Evolutionary conservation across 2,888 invertebrate genomes (phyloP).

Genomic region (Acrocyrtus sp.): DNA sequence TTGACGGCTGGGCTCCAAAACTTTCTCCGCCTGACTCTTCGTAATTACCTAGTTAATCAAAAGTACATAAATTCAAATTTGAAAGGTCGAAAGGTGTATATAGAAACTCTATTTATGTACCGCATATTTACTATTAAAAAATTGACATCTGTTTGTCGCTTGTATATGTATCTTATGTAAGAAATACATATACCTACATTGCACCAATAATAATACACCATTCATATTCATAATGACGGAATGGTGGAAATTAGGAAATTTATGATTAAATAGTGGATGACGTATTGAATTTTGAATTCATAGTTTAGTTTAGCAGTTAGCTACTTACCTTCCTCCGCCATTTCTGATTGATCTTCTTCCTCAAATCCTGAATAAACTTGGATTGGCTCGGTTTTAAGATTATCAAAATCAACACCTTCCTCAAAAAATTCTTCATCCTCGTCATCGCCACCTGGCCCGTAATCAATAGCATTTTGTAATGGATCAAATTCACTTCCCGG

Average conservation of each 20-base stretch:
- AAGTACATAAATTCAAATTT: no score
- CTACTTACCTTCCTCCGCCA: constrained; percentile 29
- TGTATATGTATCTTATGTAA: no score
- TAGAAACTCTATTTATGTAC: no score
- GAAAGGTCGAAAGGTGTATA: no score
- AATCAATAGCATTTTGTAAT: constrained; percentile 20
- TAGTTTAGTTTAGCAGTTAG: no score
- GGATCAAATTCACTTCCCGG: not conserved
- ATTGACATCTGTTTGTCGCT: not conserved
- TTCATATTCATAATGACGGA: no score
- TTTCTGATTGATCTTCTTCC: constrained; percentile 26
- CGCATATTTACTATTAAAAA: not conserved
- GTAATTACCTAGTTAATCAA: constrained; percentile 4
- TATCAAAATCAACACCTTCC: constrained; percentile 27
- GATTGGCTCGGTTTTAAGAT: constrained; percentile 38
- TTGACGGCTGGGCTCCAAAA: not conserved
- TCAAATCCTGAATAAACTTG: constrained; percentile 30
- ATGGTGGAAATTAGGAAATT: not conserved
- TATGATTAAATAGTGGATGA: not conserved
- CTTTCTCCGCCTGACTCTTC: constrained; percentile 6
- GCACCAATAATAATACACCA: no score
- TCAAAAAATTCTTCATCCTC: constrained; percentile 25
- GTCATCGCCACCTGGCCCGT: constrained; percentile 12
- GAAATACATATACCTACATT: not conserved
- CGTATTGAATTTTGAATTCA: no score